Conservation (phyloP, 2,888 invertebrate species). For the Nomada ferruginata region DNA sequence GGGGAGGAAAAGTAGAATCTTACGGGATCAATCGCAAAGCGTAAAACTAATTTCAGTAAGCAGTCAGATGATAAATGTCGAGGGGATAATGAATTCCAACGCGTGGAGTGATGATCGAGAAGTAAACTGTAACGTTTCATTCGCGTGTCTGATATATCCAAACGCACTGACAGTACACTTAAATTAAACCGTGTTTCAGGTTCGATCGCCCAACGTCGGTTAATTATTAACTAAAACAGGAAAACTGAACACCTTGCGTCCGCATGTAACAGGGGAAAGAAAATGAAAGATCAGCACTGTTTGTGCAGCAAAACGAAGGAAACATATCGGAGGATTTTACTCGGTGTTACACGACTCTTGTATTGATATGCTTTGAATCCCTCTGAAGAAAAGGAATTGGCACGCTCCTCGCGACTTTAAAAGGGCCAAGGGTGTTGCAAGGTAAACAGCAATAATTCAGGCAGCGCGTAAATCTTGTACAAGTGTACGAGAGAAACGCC, state of each 20-base stretch:
- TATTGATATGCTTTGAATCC: conserved; percentile 42
- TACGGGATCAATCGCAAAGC: conserved; percentile 33
- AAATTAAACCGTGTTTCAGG: conserved; percentile 2
- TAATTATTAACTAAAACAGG: conserved; percentile 16
- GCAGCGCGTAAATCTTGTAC: too few species aligned
- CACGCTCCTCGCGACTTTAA: not conserved
- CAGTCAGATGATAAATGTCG: conserved; percentile 27
- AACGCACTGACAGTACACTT: conserved; percentile 20
- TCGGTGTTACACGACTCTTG: conserved; percentile 44
- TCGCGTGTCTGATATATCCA: conserved; percentile 37
- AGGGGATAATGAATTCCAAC: conserved; percentile 24
- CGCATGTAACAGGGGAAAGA: conserved; percentile 12
- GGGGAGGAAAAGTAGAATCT: not conserved
- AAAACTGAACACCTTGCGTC: not conserved
- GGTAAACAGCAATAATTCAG: too few species aligned
- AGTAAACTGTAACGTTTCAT: conserved; percentile 33
- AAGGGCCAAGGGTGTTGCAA: not conserved
- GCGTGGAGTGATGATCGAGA: not conserved
- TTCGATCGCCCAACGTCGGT: conserved; percentile 1
- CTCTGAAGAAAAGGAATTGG: conserved; percentile 1
- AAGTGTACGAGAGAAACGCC: conserved; percentile 6
- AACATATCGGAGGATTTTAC: conserved; percentile 19
- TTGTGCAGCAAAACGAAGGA: conserved; percentile 21
- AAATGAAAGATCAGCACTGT: conserved; percentile 42
- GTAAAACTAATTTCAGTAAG: conserved; percentile 50